phyloP scores from a whole-genome alignment of 1,140 invertebrate genomes.

The Venturia canescens region DNA sequence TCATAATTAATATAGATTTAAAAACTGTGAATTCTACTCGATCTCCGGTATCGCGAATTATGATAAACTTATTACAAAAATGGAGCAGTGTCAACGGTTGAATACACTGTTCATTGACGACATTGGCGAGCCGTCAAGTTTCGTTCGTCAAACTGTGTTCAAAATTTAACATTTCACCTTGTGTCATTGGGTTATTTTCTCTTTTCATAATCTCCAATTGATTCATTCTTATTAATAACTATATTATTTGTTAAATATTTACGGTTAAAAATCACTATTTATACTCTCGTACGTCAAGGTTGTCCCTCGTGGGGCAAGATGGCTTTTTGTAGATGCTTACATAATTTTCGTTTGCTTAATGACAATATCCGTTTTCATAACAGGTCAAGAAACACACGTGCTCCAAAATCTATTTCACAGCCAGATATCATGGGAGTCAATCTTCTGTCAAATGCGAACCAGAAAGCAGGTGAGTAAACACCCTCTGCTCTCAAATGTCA shows the following conservation, averaged over 20 bases:
- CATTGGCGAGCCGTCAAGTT: conserved; percentile 10
- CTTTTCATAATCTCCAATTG: not conserved
- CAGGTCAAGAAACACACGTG: conserved; percentile 72
- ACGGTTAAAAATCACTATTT: conserved; percentile 57
- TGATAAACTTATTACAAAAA: not conserved
- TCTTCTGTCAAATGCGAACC: conserved; percentile 57
- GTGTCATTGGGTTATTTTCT: not conserved
- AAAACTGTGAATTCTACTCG: not conserved
- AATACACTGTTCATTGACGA: not conserved
- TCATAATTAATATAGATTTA: conserved; percentile 46
- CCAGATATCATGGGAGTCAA: conserved; percentile 62
- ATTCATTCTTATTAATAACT: not conserved
- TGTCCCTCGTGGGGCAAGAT: conserved; percentile 68
- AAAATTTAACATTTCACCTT: not conserved
- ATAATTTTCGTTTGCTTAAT: conserved; percentile 37
- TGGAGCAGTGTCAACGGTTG: not conserved
- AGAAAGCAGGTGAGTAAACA: conserved; percentile 62
- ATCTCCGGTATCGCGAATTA: not conserved
- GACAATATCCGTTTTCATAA: conserved; percentile 6
- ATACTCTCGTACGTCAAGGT: conserved; percentile 53
- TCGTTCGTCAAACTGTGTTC: conserved; percentile 5
- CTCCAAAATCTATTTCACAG: conserved; percentile 62
- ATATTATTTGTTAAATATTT: conserved; percentile 49
- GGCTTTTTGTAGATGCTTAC: conserved; percentile 58
- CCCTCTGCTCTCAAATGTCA: not conserved